Evolutionary conservation across 2,888 invertebrate genomes (phyloP), one percentile per base, ranked within the genome.

Genomic region (Osedax frankpressi): DNA sequence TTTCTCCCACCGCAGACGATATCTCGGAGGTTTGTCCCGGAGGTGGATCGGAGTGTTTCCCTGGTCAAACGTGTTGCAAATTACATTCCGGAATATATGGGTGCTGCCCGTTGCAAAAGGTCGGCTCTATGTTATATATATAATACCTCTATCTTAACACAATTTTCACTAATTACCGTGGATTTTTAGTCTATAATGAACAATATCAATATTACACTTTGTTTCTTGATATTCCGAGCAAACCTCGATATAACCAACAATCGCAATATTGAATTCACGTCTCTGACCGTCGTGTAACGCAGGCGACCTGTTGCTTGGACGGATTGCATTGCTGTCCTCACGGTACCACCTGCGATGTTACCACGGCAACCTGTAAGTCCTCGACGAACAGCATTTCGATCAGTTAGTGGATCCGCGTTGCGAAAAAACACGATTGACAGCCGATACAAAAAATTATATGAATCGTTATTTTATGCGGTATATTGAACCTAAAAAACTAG

Each of bases 301-400:
- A 69, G 69, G 69, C 69, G n/a, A 69, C 69, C 19, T 69, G 69
- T n/a, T 69, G 69, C 14, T 14, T 30, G 14, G 69, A 69, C 29
- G 30, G 30, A 11, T 30, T 69, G 28, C 69, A 69, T 30, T 69
- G 69, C n/a, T 69, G 69, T 28, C 69, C 69, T n/a, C 2, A 6
- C 2, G 69, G 69, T 25, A 28, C 25, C 69, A 69, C n/a, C 11
- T 69, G 69, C n/a, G 29, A 44, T 19, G 6, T 44, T 6, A 44
- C 44, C 44, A 44, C 44, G 6, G 6, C 44, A 6, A 44, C 44
- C 19, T 44, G 44, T 44, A 44, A 44, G 19, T 44, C 44, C 6
- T 44, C 44, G 44, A 19, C 44, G 6, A 44, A 44, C 44, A 6
- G 19, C 44, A 44, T 44, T 19, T 44, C 44, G 6, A 44, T 44